Percentiles rank a stretch among this genome's conserved stretches.
Conservation (phyloP, 2,113 vertebrate species). For the Gorsachius goisagi region DNA sequence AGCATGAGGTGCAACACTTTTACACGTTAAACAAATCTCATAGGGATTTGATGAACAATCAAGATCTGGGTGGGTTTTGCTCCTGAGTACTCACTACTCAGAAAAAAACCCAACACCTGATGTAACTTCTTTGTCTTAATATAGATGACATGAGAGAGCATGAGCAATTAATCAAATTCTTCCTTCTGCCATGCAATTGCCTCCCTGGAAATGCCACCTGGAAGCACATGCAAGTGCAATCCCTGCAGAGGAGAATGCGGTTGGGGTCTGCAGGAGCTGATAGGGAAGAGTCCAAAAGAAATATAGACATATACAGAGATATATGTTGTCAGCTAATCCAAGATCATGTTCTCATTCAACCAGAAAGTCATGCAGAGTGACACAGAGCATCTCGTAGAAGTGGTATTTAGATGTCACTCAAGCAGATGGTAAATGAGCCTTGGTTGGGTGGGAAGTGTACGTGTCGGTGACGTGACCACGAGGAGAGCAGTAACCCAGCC, state of each 20-base stretch:
- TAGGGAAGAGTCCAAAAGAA: neutral
- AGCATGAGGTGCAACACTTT: neutral
- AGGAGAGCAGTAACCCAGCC: neutral
- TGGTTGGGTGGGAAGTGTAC: neutral
- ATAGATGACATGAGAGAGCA: fast-evolving
- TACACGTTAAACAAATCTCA: neutral
- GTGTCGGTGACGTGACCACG: neutral
- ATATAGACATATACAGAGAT: neutral
- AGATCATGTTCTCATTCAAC: conserved; percentile 52
- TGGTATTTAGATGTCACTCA: neutral
- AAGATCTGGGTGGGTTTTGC: neutral
- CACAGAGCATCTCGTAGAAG: neutral
- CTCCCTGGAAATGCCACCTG: neutral
- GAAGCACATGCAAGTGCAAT: conserved; percentile 12
- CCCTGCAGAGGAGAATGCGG: conserved; percentile 5
- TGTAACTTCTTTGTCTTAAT: neutral
- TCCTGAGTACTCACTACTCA: neutral
- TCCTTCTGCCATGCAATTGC: conserved; percentile 15
- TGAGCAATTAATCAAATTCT: neutral
- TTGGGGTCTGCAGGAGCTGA: conserved; percentile 5
- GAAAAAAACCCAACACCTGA: neutral
- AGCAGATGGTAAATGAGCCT: neutral
- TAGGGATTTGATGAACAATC: neutral
- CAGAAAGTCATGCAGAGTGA: conserved; percentile 38
- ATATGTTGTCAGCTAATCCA: conserved; percentile 16